Evolutionary conservation across 2,797 vertebrate genomes (phyloP).

Genomic region (Syngnathus acus): DNA sequence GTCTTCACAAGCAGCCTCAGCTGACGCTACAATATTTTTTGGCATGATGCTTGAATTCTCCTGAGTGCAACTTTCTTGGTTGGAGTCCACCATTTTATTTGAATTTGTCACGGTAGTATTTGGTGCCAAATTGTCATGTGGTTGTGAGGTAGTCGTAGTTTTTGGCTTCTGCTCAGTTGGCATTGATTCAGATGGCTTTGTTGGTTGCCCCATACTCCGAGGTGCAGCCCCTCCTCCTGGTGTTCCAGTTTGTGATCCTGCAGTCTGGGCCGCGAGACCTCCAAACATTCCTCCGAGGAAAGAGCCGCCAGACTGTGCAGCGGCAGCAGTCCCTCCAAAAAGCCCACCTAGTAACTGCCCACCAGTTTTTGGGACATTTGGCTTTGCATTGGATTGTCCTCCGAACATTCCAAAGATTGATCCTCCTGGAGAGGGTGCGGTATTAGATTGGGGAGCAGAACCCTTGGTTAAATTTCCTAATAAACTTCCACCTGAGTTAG

Average conservation of each 20-base stretch:
- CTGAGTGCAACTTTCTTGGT: constrained; percentile 19
- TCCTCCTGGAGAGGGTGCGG: constrained; percentile 33
- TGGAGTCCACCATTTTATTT: constrained; percentile 18
- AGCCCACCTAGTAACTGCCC: constrained; percentile 58
- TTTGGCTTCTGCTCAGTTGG: constrained; percentile 31
- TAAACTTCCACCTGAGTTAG: constrained; percentile 55
- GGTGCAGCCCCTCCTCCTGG: constrained; percentile 56
- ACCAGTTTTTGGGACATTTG: constrained; percentile 37
- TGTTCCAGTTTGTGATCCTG: constrained; percentile 45
- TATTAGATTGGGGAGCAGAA: constrained; percentile 32
- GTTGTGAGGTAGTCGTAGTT: constrained; percentile 19
- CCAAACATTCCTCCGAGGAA: constrained; percentile 63
- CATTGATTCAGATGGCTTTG: constrained; percentile 45
- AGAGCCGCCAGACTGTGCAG: constrained; percentile 57
- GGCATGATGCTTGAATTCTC: constrained; percentile 13
- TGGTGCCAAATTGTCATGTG: constrained; percentile 20
- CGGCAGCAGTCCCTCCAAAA: constrained; percentile 52
- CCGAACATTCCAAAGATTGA: constrained; percentile 64
- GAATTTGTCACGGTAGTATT: constrained; percentile 12
- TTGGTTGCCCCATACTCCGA: constrained; percentile 70
- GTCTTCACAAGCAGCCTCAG: constrained; percentile 19
- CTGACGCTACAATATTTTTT: constrained; percentile 2
- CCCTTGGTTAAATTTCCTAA: constrained; percentile 69
- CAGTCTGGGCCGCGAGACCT: constrained; percentile 36
- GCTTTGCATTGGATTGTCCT: constrained; percentile 38